Evolutionary conservation across 1,140 invertebrate genomes (phyloP).

Genomic region (Pseudomyrmex cubaensis): DNA sequence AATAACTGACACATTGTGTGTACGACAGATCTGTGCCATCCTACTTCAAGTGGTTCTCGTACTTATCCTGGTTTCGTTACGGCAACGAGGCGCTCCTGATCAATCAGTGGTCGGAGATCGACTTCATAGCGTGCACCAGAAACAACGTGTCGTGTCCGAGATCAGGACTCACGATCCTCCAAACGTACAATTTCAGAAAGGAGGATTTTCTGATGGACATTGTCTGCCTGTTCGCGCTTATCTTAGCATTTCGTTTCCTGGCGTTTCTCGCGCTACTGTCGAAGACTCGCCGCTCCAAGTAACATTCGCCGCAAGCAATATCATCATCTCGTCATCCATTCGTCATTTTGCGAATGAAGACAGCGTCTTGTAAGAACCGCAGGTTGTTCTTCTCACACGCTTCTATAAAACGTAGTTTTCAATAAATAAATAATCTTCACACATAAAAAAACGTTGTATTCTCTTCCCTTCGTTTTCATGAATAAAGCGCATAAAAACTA

Average conservation of each 20-base stretch:
- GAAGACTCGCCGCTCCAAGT: conserved; percentile 84
- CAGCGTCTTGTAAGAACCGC: not conserved
- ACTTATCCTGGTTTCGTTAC: conserved; percentile 98
- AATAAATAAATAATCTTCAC: conserved; percentile 27
- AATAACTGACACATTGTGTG: not conserved
- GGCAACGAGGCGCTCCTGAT: conserved; percentile 97
- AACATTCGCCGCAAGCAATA: not conserved
- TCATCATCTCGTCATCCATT: not conserved
- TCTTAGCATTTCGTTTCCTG: conserved; percentile 91
- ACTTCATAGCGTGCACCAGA: conserved; percentile 89
- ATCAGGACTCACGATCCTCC: conserved; percentile 91
- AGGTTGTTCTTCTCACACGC: not conserved
- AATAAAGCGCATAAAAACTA: no score
- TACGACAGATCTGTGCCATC: conserved; percentile 91
- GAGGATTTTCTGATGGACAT: conserved; percentile 91
- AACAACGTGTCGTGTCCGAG: conserved; percentile 91
- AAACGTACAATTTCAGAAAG: conserved; percentile 92
- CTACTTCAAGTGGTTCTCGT: conserved; percentile 96
- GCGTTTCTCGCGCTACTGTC: conserved; percentile 91
- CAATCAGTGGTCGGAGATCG: conserved; percentile 95
- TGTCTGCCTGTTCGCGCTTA: conserved; percentile 88
- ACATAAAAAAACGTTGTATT: not conserved
- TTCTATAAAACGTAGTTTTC: not conserved
- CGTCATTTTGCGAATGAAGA: not conserved
- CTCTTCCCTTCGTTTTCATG: no score